phyloP scores from a whole-genome alignment of 2,113 vertebrate species.

The Embiotoca jacksoni region DNA sequence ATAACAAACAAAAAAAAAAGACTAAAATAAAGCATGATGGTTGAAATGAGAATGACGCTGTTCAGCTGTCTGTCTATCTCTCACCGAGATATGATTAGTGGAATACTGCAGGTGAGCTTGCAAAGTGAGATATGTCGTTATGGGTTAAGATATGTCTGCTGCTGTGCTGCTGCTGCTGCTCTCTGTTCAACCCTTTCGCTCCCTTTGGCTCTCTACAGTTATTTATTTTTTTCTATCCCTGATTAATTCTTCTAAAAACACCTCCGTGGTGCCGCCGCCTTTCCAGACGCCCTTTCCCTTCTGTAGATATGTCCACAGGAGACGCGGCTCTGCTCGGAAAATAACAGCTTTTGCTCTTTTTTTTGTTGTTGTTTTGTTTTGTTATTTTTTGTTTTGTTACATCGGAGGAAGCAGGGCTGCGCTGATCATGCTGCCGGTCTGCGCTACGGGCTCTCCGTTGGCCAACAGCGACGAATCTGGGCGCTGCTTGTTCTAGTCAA shows the following conservation, averaged over 20 bases:
- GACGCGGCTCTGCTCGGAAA: constrained; percentile 26
- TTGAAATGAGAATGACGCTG: constrained; percentile 48
- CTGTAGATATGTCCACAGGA: constrained; percentile 35
- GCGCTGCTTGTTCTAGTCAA: too few relatives aligned
- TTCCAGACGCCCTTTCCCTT: constrained; percentile 20
- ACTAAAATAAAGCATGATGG: constrained; percentile 42
- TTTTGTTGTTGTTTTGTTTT: too few relatives aligned
- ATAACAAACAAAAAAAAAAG: not conserved
- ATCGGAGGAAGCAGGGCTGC: constrained; percentile 14
- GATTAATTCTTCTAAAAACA: constrained; percentile 35
- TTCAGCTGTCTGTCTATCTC: constrained; percentile 15
- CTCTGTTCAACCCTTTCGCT: constrained; percentile 33
- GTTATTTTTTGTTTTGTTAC: not conserved
- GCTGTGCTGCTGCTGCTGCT: constrained; percentile 39
- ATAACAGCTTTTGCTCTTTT: constrained; percentile 1
- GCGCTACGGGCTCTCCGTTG: constrained; percentile 31
- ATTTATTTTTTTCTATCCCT: constrained; percentile 23
- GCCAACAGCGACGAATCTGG: too few relatives aligned
- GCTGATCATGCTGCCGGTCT: constrained; percentile 47
- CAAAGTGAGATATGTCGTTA: constrained; percentile 57
- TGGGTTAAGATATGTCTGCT: constrained; percentile 55
- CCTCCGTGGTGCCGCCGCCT: not conserved
- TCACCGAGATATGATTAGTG: constrained; percentile 54
- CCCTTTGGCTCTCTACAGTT: constrained; percentile 7
- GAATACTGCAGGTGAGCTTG: constrained; percentile 50